These are phyloP conservation scores for Callosobruchus maculatus DNA, from an alignment of 2,888 invertebrate genomes.

Conservation along the genomic window DNA sequence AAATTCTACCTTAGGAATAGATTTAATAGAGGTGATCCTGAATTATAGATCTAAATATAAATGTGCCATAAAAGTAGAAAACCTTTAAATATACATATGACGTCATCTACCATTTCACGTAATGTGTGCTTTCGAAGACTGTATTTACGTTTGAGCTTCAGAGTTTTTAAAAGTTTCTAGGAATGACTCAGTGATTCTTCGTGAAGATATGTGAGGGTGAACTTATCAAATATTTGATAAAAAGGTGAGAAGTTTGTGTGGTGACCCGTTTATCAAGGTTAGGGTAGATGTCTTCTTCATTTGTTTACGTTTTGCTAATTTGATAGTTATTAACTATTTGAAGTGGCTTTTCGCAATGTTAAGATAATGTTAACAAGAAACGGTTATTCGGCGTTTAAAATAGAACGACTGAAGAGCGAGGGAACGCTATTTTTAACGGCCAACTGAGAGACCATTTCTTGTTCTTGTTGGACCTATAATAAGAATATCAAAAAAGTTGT, in stretches of 20 bases:
- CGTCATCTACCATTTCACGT: constrained; percentile 14
- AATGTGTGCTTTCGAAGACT: constrained; percentile 6
- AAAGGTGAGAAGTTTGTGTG: background rate
- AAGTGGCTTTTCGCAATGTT: background rate
- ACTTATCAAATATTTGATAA: background rate
- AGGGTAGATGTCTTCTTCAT: background rate
- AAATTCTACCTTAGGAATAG: background rate
- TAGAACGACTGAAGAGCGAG: background rate
- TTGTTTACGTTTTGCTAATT: background rate
- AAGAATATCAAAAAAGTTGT: constrained; percentile 3
- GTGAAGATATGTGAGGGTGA: background rate
- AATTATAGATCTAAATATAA: background rate
- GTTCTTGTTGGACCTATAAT: background rate
- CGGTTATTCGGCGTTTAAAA: background rate
- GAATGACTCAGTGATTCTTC: background rate
- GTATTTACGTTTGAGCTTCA: constrained; percentile 1
- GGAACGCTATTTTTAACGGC: background rate
- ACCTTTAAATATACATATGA: constrained; percentile 17
- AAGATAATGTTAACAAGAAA: background rate
- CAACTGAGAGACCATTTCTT: background rate
- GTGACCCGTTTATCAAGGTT: constrained; percentile 5
- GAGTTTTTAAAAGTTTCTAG: background rate
- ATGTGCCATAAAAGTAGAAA: constrained; percentile 3
- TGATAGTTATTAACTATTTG: background rate
- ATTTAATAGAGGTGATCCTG: background rate